These are phyloP conservation scores for Oostethus manadensis DNA, from an alignment of 2,113 vertebrate species.

Conservation along the genomic window DNA sequence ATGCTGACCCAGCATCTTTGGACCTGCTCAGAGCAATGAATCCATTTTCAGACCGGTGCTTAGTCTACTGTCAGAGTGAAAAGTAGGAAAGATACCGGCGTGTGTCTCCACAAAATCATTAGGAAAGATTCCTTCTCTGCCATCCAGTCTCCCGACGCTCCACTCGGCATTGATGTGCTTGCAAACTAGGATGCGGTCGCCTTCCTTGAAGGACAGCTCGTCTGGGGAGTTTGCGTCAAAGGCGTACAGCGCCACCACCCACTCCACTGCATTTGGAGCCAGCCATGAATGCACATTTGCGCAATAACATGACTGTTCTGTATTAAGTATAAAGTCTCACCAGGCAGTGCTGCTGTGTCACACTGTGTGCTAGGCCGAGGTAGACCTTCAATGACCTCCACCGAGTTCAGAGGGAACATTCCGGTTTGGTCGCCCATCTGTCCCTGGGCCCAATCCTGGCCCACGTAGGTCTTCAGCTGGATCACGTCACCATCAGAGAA, in stretches of 20 bases:
- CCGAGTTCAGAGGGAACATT: conserved; percentile 89
- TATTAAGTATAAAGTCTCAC: conserved; percentile 32
- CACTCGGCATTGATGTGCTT: conserved; percentile 78
- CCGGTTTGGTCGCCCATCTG: conserved; percentile 71
- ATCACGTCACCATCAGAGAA: conserved; percentile 90
- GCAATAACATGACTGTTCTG: too few species aligned
- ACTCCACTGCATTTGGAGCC: too few species aligned
- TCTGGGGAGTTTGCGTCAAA: conserved; percentile 77
- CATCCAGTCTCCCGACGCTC: conserved; percentile 79
- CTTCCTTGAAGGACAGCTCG: conserved; percentile 81
- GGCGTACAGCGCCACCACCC: conserved; percentile 86
- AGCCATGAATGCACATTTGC: too few species aligned
- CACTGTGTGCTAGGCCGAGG: conserved; percentile 47
- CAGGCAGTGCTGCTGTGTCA: conserved; percentile 49
- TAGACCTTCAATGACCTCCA: conserved; percentile 84
- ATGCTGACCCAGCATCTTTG: background rate
- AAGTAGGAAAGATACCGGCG: conserved; percentile 66
- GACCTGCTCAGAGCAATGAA: background rate
- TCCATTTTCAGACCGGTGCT: background rate
- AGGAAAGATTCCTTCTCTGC: conserved; percentile 85
- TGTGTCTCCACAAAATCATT: conserved; percentile 73
- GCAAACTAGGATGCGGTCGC: conserved; percentile 81
- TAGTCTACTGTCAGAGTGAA: background rate
- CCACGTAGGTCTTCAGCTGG: conserved; percentile 79
- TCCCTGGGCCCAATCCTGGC: conserved; percentile 88